Conservation (phyloP, 2,113 vertebrate species). For the Datnioides undecimradiatus region DNA sequence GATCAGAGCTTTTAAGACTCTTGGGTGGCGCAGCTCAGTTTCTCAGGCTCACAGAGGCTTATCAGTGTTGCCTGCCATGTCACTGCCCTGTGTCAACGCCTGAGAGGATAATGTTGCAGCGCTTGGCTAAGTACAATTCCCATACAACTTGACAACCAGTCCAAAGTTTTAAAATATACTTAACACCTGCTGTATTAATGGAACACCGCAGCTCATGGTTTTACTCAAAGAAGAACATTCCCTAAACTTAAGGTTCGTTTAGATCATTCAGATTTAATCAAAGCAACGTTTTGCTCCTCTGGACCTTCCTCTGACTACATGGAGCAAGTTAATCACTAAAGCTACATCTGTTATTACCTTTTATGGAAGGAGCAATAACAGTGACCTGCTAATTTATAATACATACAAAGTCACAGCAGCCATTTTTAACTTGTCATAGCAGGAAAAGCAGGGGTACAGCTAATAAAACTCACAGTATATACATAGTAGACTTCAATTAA, state of each 20-base stretch:
- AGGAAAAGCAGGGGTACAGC: neutral
- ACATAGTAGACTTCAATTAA: neutral
- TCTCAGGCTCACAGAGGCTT: slow-evolving; percentile 40
- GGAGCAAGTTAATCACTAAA: neutral
- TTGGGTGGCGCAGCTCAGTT: slow-evolving; percentile 46
- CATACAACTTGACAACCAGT: slow-evolving; percentile 15
- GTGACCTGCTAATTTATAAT: neutral
- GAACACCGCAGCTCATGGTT: neutral
- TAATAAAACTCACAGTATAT: neutral
- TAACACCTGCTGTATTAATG: neutral
- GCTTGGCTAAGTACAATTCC: slow-evolving; percentile 17
- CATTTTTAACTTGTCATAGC: neutral
- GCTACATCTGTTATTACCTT: neutral
- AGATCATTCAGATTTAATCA: neutral
- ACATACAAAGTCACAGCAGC: neutral
- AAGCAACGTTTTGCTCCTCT: neutral
- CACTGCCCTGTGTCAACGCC: slow-evolving; percentile 37
- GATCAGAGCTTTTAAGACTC: slow-evolving; percentile 57
- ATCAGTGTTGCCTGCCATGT: slow-evolving; percentile 41
- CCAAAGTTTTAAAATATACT: neutral
- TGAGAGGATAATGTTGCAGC: slow-evolving; percentile 16
- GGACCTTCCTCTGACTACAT: neutral
- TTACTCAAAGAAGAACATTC: neutral
- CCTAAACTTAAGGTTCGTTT: neutral
- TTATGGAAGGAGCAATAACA: neutral